A percentile compares a stretch with the other conserved stretches of the same genome.
These are phyloP conservation scores for Eristalis pertinax DNA, from an alignment of 2,888 invertebrate species.

Conservation along the genomic window DNA sequence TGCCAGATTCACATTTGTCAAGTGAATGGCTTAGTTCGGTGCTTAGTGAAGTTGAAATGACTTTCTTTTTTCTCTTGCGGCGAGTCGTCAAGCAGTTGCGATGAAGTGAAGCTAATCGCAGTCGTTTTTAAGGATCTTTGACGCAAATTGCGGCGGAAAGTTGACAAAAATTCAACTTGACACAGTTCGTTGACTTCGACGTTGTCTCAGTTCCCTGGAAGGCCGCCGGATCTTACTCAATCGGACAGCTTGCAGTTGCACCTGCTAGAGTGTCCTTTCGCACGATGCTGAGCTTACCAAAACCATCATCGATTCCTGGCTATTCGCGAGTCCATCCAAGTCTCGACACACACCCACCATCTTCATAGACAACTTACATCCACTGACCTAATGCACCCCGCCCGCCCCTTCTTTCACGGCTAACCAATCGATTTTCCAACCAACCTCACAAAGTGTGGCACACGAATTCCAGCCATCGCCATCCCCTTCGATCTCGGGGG, in stretches of 20 bases:
- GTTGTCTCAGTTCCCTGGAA: too few relatives aligned
- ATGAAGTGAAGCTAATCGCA: neutral
- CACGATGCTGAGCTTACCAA: too few relatives aligned
- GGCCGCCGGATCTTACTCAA: too few relatives aligned
- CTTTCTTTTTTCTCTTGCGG: neutral
- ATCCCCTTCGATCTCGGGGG: conserved; percentile 7
- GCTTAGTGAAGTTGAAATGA: neutral
- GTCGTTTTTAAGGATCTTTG: neutral
- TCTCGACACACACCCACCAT: neutral
- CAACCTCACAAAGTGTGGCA: neutral
- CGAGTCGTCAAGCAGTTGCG: neutral
- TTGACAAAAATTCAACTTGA: neutral
- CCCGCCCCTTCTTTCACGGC: neutral
- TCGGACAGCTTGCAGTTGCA: too few relatives aligned
- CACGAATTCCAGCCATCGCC: neutral
- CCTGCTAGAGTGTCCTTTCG: too few relatives aligned
- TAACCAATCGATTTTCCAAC: neutral
- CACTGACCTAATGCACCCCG: neutral
- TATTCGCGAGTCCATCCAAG: neutral
- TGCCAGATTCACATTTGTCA: conserved; percentile 1
- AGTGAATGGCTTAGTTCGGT: neutral
- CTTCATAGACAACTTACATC: neutral
- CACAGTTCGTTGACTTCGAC: neutral
- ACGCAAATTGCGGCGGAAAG: neutral
- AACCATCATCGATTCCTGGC: neutral